Conservation (phyloP, 2,113 vertebrate genomes). For the Semnornis frantzii region DNA sequence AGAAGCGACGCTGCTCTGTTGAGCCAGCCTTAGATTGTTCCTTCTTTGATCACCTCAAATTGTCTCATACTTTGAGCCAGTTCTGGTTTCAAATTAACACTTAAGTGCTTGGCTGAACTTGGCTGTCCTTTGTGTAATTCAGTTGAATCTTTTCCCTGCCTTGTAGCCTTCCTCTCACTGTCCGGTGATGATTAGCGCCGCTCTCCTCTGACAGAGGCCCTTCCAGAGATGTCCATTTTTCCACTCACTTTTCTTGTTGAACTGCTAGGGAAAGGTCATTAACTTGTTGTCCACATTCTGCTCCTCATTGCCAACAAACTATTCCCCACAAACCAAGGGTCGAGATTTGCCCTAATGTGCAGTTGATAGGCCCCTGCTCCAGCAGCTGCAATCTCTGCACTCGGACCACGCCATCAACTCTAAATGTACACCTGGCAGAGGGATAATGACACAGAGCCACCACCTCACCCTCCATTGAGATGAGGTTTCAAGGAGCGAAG, state of each 20-base stretch:
- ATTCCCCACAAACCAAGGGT: conserved; percentile 21
- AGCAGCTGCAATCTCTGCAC: background rate
- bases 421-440: background rate
- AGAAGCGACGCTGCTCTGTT: background rate
- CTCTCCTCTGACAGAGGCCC: background rate
- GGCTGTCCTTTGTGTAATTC: background rate
- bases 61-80: background rate
- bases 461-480: background rate
- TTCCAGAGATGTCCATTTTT: conserved; percentile 1
- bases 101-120: conserved; percentile 37
- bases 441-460: background rate
- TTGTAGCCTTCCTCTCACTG: background rate
- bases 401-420: conserved; percentile 6
- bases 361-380: background rate
- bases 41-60: background rate
- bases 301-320: background rate
- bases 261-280: conserved; percentile 37
- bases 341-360: conserved; percentile 1
- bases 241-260: conserved; percentile 25
- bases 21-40: conserved; percentile 11
- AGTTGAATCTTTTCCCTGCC: conserved; percentile 23
- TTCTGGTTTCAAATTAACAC: conserved; percentile 18
- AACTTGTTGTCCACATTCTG: background rate
- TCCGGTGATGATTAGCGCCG: background rate
- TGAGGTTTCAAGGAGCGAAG: conserved; percentile 41